Percentiles rank a stretch among this genome's conserved stretches.
phyloP scores from a whole-genome alignment of 2,113 vertebrate genomes.

The Centropus unirufus region DNA sequence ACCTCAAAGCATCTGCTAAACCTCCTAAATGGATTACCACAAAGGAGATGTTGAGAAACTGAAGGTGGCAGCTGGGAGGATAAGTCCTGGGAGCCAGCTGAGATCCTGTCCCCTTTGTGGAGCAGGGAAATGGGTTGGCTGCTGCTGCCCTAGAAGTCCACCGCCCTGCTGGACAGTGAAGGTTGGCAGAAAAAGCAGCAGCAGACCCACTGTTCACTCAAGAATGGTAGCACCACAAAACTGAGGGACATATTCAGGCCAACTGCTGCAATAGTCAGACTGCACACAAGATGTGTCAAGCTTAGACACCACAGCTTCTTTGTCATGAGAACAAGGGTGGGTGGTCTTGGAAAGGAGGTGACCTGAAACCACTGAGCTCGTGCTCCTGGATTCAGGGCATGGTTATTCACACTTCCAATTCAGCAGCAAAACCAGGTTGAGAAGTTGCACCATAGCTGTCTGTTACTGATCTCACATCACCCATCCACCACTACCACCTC shows the following conservation, averaged over 20 bases:
- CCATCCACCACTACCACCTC: background rate
- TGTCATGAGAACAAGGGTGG: background rate
- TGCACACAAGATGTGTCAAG: background rate
- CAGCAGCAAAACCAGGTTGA: background rate
- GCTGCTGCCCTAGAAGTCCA: background rate
- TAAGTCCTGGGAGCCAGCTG: background rate
- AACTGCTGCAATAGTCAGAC: background rate
- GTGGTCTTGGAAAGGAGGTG: background rate
- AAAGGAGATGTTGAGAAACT: background rate
- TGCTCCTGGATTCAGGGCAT: background rate
- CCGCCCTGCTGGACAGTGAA: rapidly evolving
- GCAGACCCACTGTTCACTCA: rapidly evolving
- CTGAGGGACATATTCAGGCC: background rate
- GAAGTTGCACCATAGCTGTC: rapidly evolving
- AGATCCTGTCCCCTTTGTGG: background rate
- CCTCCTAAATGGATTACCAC: background rate
- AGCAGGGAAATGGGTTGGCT: background rate
- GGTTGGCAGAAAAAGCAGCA: background rate
- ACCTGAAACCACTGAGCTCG: background rate
- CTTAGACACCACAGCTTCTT: background rate
- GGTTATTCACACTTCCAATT: background rate
- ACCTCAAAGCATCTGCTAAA: background rate
- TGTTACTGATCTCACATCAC: background rate
- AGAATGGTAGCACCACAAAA: background rate
- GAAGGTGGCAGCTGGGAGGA: background rate